A percentile compares a stretch with the other conserved stretches of the same genome.
phyloP scores from a whole-genome alignment of 2,888 invertebrate genomes.

The Endotricha flammealis region DNA sequence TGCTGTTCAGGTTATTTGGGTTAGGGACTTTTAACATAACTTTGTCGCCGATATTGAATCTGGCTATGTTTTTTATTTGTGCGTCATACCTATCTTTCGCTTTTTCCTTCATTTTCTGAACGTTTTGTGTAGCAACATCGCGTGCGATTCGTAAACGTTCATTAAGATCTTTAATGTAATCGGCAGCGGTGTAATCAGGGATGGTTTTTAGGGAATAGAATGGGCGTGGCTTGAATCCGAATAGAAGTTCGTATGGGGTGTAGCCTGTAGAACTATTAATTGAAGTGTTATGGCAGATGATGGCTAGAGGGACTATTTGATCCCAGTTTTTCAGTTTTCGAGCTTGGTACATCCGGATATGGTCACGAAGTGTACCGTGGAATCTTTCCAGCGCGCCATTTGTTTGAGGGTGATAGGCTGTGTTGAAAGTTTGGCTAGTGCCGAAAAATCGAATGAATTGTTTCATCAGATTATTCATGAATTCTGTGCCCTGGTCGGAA shows the following conservation, averaged over 20 bases:
- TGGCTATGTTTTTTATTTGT: constrained; percentile 9
- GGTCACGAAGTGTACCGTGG: constrained; percentile 33
- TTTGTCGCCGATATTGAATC: too few relatives aligned
- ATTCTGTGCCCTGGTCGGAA: constrained; percentile 43
- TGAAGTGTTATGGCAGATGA: constrained; percentile 35
- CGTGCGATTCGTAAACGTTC: constrained; percentile 7
- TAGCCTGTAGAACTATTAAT: constrained; percentile 27
- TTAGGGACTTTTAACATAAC: constrained; percentile 5
- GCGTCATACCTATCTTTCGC: constrained; percentile 7
- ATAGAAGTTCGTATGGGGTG: background rate
- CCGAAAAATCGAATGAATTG: constrained; percentile 32
- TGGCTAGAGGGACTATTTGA: constrained; percentile 29
- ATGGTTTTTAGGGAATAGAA: background rate
- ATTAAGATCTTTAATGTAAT: constrained; percentile 10
- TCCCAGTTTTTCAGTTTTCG: constrained; percentile 37
- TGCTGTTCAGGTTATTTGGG: too few relatives aligned
- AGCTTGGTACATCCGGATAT: constrained; percentile 37
- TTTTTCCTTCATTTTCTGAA: too few relatives aligned
- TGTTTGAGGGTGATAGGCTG: constrained; percentile 35
- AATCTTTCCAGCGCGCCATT: constrained; percentile 34
- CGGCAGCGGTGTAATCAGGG: constrained; percentile 13
- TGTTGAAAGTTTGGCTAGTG: constrained; percentile 28
- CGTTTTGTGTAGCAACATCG: too few relatives aligned
- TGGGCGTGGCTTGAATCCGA: background rate
- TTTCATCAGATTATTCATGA: constrained; percentile 34